A percentile compares a stretch with the other conserved stretches of the same genome.
These are phyloP conservation scores for Otolemur garnettii DNA, from an alignment of 2,113 vertebrate species.

Conservation along the genomic window DNA sequence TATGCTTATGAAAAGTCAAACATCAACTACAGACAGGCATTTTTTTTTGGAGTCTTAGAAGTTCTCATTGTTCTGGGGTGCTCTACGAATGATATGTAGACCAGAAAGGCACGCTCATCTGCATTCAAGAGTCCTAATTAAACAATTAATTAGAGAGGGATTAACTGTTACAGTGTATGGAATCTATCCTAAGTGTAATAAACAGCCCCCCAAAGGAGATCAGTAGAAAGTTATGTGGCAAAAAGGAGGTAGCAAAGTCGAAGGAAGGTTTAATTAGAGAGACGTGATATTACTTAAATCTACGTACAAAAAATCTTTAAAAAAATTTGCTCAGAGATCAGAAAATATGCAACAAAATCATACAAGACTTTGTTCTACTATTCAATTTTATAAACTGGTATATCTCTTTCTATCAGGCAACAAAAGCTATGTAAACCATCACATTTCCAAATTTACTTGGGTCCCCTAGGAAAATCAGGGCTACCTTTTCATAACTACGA, in stretches of 20 bases:
- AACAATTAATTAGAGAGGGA: not conserved
- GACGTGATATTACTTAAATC: constrained; percentile 25
- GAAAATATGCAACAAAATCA: not conserved
- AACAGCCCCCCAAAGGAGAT: constrained; percentile 18
- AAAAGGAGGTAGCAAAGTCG: not conserved
- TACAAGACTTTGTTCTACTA: not conserved
- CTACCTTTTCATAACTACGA: not conserved
- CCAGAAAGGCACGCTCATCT: not conserved
- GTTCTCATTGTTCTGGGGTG: not conserved
- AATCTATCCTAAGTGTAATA: not conserved
- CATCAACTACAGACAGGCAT: not conserved
- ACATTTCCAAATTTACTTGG: not conserved
- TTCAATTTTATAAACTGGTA: not conserved
- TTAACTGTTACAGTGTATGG: not conserved
- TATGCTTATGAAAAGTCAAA: constrained; percentile 24
- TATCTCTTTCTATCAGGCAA: constrained; percentile 7
- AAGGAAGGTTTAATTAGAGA: constrained; percentile 21
- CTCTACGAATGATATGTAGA: not conserved
- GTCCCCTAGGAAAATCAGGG: not conserved
- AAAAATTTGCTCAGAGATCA: constrained; percentile 5
- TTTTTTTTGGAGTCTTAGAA: not conserved
- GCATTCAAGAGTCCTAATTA: not conserved
- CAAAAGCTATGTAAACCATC: not conserved
- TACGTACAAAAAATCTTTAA: not conserved
- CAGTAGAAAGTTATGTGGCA: not conserved